A percentile compares a stretch with the other conserved stretches of the same genome.
Evolutionary conservation across 2,888 invertebrate species (phyloP).

Genomic region (Lepidochrysops patricia): DNA sequence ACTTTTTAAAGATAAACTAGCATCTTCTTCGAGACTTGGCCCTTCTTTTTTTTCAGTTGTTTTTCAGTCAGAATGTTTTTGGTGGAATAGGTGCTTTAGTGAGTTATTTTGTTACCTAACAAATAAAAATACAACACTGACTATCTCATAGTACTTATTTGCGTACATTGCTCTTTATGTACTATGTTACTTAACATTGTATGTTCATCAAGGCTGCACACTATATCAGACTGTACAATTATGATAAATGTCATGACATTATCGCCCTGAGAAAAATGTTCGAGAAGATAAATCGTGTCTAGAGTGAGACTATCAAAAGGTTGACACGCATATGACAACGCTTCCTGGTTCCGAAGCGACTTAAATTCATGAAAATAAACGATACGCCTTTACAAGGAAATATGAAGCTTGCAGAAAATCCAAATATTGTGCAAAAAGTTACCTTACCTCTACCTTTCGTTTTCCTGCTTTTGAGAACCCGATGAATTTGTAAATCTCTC

Average conservation of each 20-base stretch:
- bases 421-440: background rate
- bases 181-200: background rate
- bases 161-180: background rate
- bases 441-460: background rate
- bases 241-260: constrained; percentile 3
- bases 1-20: no score
- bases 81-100: no score
- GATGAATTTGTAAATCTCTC: no score
- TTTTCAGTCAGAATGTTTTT: no score
- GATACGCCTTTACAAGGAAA: background rate
- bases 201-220: background rate
- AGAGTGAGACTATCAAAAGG: background rate
- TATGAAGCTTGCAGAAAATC: background rate
- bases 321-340: background rate
- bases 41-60: no score
- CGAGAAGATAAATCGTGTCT: background rate
- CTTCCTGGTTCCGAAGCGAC: background rate
- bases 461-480: no score
- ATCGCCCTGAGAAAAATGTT: background rate
- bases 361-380: background rate
- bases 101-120: no score
- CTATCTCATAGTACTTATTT: background rate
- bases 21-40: no score
- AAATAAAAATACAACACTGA: no score
- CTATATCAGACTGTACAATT: background rate